Percentiles rank a stretch among this genome's conserved stretches.
phyloP scores from a whole-genome alignment of 2,113 vertebrate genomes.

The Guaruba guarouba region DNA sequence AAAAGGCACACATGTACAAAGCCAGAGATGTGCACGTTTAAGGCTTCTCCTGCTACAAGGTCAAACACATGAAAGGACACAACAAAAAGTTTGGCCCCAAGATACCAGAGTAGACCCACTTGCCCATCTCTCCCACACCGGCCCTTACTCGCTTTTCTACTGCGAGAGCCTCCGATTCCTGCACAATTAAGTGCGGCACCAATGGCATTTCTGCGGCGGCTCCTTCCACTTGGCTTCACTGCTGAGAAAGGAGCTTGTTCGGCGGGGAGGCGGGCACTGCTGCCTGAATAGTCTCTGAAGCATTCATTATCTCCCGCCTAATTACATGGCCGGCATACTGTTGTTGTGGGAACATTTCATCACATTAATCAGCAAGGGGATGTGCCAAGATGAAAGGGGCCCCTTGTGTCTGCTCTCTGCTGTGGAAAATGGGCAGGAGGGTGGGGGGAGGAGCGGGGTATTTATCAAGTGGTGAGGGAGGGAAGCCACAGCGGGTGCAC shows the following conservation, averaged over 20 bases:
- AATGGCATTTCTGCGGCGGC: slow-evolving; percentile 43
- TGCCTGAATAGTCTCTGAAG: slow-evolving; percentile 52
- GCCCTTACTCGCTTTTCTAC: background rate
- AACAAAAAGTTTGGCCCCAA: slow-evolving; percentile 38
- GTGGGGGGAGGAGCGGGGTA: background rate
- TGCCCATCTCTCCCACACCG: slow-evolving; percentile 28
- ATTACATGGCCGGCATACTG: slow-evolving; percentile 63
- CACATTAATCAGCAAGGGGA: slow-evolving; percentile 64
- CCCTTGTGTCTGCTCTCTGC: slow-evolving; percentile 67
- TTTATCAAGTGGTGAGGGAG: slow-evolving; percentile 51
- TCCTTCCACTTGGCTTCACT: slow-evolving; percentile 70
- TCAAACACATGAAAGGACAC: slow-evolving; percentile 61
- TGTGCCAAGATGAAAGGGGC: slow-evolving; percentile 69
- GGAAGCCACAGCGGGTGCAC: slow-evolving; percentile 46
- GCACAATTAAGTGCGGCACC: slow-evolving; percentile 36
- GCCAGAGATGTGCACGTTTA: slow-evolving; percentile 52
- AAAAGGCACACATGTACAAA: slow-evolving; percentile 57
- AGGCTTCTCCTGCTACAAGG: slow-evolving; percentile 54
- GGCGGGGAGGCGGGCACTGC: slow-evolving; percentile 37
- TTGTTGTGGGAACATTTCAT: slow-evolving; percentile 63
- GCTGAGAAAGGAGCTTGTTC: slow-evolving; percentile 59
- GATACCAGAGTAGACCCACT: slow-evolving; percentile 38
- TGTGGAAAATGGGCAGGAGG: slow-evolving; percentile 62
- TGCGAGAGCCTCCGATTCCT: slow-evolving; percentile 1
- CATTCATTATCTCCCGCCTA: slow-evolving; percentile 64